Conservation (phyloP, 2,888 invertebrate species). For the Synergus umbraculus region DNA sequence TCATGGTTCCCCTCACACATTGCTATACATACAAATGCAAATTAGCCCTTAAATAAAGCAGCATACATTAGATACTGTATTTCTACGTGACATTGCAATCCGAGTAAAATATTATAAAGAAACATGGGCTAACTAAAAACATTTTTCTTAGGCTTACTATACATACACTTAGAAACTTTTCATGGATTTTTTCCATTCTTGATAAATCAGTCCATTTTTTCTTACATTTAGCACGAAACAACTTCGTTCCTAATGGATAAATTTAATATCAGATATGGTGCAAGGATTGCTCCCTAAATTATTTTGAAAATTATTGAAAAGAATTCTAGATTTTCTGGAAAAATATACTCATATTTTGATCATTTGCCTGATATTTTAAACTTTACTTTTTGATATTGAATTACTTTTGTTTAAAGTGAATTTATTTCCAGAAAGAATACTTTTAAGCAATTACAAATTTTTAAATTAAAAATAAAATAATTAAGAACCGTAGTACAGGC, state of each 20-base stretch:
- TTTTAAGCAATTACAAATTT: background rate
- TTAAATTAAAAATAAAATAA: background rate
- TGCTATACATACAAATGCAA: slow-evolving; percentile 18
- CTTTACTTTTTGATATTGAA: background rate
- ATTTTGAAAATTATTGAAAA: background rate
- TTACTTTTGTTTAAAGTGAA: background rate
- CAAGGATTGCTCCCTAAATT: slow-evolving; percentile 12
- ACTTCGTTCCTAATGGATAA: background rate
- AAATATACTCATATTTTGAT: slow-evolving; percentile 35
- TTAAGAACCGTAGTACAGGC: background rate
- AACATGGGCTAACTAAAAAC: slow-evolving; percentile 2
- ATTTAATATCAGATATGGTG: slow-evolving; percentile 24
- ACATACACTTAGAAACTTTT: slow-evolving; percentile 9
- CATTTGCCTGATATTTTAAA: background rate
- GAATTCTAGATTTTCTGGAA: slow-evolving; percentile 4
- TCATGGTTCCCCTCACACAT: slow-evolving; percentile 3
- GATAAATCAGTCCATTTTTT: slow-evolving; percentile 30
- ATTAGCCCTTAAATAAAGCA: slow-evolving; percentile 18
- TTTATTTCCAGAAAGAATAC: background rate
- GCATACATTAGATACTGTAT: background rate
- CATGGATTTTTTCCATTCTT: slow-evolving; percentile 5
- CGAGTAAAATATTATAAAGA: slow-evolving; percentile 13
- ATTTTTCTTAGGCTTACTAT: slow-evolving; percentile 10
- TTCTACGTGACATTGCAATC: slow-evolving; percentile 15
- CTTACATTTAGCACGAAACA: slow-evolving; percentile 5